Conservation (phyloP, 2,797 vertebrate genomes). For the Alca torda region DNA sequence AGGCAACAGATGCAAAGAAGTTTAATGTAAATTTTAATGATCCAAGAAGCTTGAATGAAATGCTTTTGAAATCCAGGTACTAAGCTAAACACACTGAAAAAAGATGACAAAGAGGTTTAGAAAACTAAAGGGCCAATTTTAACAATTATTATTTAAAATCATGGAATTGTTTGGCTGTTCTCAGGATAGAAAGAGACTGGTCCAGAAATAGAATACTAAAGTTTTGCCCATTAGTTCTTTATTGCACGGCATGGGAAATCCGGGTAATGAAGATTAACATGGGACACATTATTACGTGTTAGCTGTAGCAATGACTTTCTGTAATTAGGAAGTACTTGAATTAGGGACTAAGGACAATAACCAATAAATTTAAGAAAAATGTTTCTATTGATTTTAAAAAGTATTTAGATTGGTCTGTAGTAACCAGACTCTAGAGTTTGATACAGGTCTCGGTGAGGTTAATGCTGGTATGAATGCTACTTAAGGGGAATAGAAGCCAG, state of each 20-base stretch:
- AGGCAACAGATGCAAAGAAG: neutral
- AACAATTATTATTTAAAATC: neutral
- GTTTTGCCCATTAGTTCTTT: neutral
- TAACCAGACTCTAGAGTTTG: neutral
- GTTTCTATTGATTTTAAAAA: neutral
- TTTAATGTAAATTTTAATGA: neutral
- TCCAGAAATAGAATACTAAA: neutral
- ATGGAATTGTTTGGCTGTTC: neutral
- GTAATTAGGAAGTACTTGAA: neutral
- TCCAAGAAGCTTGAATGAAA: neutral
- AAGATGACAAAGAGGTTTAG: neutral
- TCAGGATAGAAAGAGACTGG: neutral
- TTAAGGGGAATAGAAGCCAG: neutral
- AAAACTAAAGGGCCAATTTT: neutral
- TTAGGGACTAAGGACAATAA: neutral
- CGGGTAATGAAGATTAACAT: neutral
- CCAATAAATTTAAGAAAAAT: neutral
- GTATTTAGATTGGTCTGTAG: neutral
- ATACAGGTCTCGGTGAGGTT: neutral
- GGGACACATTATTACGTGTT: neutral
- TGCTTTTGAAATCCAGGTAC: neutral
- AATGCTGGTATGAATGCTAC: neutral
- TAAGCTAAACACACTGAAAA: neutral
- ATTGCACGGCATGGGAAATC: neutral
- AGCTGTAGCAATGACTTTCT: neutral